Base-by-base conservation (phyloP, 2,888 invertebrate genomes). In the Rotaria socialis region DNA sequence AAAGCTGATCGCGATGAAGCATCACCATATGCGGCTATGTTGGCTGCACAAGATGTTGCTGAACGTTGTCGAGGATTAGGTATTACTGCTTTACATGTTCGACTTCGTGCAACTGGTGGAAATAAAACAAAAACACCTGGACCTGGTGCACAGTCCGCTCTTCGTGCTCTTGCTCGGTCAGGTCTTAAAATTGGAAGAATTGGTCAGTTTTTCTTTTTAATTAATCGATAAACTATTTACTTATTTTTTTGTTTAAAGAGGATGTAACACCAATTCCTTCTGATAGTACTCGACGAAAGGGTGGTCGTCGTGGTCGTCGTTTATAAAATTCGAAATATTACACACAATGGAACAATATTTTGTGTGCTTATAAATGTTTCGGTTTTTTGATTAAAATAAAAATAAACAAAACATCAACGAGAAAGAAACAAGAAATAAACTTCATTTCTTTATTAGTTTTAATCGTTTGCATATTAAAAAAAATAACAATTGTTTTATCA, bases 1-100 rank as follows among this genome's bases (percentile, higher is more conserved):
- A 99, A 99, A 93, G 99, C 99, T 89, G 99, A 99, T 93, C 94
- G 99, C 93, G 99, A 99, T 92, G 99, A 99, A 93, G 96, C 99
- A 88, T 98, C 98, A 84, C 99, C 99, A 85, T 99, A 99, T 91
- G 99, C 99, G 90, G 99, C 99, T 94, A 99, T 99, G 99, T 96
- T 99, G 93, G 99, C 99, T 89, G 98, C 98, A 89, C 98, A 99
- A 93, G 99, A 99, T 93, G 99, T 99, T 87, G 97, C 99, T 89
- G 99, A 99, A 91, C 96, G 96, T 90, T 99, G 98, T 93, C 98
- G 97, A 92, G 93, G 94, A 67, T 93, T 99, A 86, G 98, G 98
- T 86, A 98, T 99, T 91, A 98, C 96, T 88, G 98, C 99, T 22
- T 93, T 99, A 85, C 98, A 99, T 93, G 97, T 99, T 90, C 98